Evolutionary conservation across 2,113 vertebrate species (phyloP).

Genomic region (Xyliphius kryptos): DNA sequence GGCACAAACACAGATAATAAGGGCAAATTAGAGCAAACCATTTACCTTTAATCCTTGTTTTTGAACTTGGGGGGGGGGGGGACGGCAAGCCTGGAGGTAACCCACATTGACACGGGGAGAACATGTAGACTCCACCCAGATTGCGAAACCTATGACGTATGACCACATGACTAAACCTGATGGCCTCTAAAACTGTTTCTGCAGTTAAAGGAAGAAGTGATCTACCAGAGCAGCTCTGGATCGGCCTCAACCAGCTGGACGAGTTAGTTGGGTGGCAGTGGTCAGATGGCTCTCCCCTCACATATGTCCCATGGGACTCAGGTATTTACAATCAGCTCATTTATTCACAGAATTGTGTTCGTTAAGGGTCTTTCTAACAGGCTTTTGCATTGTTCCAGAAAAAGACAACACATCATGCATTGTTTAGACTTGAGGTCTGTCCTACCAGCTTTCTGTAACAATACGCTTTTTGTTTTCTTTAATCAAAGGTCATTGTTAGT

Average conservation of each 20-base stretch:
- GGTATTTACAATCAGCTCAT: constrained; percentile 56
- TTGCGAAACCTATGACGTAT: too few relatives aligned
- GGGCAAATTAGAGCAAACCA: too few relatives aligned
- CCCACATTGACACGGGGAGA: too few relatives aligned
- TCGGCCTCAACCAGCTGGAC: constrained; percentile 87
- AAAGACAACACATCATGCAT: background rate
- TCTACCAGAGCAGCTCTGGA: constrained; percentile 79
- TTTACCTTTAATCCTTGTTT: too few relatives aligned
- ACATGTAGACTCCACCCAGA: too few relatives aligned
- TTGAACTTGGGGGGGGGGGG: too few relatives aligned
- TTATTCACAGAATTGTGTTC: too few relatives aligned
- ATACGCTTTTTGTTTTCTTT: constrained; percentile 51
- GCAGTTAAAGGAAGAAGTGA: constrained; percentile 42
- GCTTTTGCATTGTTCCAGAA: background rate
- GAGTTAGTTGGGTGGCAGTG: constrained; percentile 87
- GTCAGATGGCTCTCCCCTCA: constrained; percentile 82
- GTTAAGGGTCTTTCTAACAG: too few relatives aligned
- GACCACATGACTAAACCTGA: too few relatives aligned
- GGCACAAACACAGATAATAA: too few relatives aligned
- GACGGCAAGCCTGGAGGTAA: too few relatives aligned
- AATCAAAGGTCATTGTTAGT: constrained; percentile 40
- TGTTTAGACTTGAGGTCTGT: constrained; percentile 11
- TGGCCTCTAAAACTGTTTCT: background rate
- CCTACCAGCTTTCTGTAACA: constrained; percentile 9
- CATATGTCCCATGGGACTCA: constrained; percentile 75